phyloP scores from a whole-genome alignment of 2,113 vertebrate genomes.

The Lycocorax pyrrhopterus region DNA sequence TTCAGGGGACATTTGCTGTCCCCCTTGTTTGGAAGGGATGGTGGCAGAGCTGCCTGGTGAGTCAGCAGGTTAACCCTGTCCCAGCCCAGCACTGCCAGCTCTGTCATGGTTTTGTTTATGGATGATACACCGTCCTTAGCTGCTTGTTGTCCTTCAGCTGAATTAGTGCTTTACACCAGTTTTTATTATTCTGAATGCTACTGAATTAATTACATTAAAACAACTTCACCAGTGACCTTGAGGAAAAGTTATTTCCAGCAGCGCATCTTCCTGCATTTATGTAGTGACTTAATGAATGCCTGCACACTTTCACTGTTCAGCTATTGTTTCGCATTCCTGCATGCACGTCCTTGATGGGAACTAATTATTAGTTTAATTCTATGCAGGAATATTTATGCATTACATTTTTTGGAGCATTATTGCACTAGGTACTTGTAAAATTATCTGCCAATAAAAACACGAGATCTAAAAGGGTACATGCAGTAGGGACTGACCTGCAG shows the following conservation, averaged over 20 bases:
- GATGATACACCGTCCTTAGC: background rate
- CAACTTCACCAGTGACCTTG: conserved; percentile 28
- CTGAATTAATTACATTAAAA: conserved; percentile 2
- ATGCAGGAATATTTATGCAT: background rate
- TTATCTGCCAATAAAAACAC: background rate
- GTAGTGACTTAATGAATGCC: background rate
- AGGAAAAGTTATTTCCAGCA: background rate
- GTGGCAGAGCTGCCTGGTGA: background rate
- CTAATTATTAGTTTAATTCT: background rate
- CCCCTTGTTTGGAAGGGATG: background rate
- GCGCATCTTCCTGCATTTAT: background rate
- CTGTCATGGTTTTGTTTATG: background rate
- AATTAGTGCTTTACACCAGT: background rate
- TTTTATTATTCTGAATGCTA: background rate
- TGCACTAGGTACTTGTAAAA: background rate
- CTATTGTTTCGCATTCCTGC: background rate
- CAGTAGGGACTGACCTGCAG: background rate
- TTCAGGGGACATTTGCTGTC: background rate
- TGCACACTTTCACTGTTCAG: background rate
- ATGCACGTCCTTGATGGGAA: background rate
- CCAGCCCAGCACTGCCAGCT: background rate
- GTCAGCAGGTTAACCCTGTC: background rate
- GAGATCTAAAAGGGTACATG: background rate
- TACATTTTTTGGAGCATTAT: background rate
- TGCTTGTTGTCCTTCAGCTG: background rate